A percentile compares a stretch with the other conserved stretches of the same genome.
Conservation (phyloP, 1,140 invertebrate species). For the Homalodisca vitripennis region DNA sequence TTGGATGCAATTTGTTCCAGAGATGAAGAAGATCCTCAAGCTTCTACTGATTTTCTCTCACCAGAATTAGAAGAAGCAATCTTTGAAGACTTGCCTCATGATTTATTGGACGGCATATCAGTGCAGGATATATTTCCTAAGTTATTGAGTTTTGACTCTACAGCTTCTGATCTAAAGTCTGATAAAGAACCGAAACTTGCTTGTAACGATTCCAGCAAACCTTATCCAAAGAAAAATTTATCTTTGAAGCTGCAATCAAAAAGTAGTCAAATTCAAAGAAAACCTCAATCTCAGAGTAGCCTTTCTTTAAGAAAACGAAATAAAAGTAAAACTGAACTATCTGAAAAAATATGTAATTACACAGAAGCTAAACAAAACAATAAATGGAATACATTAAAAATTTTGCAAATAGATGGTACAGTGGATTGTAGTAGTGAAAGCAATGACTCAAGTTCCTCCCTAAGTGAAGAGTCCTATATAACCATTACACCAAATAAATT, state of each 20-base stretch:
- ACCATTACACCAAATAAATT: too few relatives aligned
- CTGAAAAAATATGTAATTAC: too few relatives aligned
- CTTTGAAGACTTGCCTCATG: slow-evolving; percentile 77
- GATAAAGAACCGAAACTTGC: slow-evolving; percentile 26
- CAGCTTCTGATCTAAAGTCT: slow-evolving; percentile 29
- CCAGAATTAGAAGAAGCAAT: slow-evolving; percentile 81
- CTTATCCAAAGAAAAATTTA: too few relatives aligned
- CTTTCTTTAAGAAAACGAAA: too few relatives aligned
- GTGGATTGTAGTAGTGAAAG: slow-evolving; percentile 52
- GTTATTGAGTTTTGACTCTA: slow-evolving; percentile 57
- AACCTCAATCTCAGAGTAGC: too few relatives aligned
- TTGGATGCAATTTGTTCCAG: slow-evolving; percentile 61
- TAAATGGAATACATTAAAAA: slow-evolving; percentile 44
- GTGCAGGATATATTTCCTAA: slow-evolving; percentile 66
- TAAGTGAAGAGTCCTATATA: slow-evolving; percentile 38
- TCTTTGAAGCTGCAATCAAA: too few relatives aligned
- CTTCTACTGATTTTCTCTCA: slow-evolving; percentile 70
- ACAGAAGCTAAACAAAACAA: slow-evolving; percentile 7
- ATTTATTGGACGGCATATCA: slow-evolving; percentile 75
- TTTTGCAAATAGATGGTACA: slow-evolving; percentile 62
- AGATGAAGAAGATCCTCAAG: slow-evolving; percentile 67
- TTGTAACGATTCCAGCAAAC: too few relatives aligned
- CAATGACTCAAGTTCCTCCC: slow-evolving; percentile 30
- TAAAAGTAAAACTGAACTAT: neutral
- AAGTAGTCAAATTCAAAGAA: too few relatives aligned